Evolutionary conservation across 2,888 invertebrate species (phyloP), one percentile per base, ranked within the genome.

Genomic region (Drosophila nigritarsus): DNA sequence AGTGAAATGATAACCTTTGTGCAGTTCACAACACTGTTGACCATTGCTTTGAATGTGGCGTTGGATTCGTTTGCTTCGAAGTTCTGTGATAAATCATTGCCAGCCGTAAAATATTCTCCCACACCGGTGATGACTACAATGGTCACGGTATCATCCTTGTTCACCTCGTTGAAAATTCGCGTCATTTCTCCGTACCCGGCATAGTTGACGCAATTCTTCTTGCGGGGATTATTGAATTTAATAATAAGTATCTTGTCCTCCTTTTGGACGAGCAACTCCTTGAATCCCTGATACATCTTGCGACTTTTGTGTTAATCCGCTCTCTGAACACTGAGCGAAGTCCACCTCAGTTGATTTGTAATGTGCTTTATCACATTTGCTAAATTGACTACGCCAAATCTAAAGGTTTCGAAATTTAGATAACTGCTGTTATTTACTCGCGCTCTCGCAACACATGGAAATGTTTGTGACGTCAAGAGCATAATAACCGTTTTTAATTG

Each of bases 1-100:
- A 98, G 94, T 18, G 96, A 97, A 75, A 99, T 94, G 50, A 99
- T 92, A 40, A 98, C 93, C 93, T 99, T 99, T 0, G 97, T 97
- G 92, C 97, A 98, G 79, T 96, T 95, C 76, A 98, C 97, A 81
- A 87, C 74, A 20, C 82, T 71, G n/a, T 94, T 94, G 3, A 98
- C 94, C 93, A 96, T 96, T 8, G 95, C 93, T 83, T 95, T 95
- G 66, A 94, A 80, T 24, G 75, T 79, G 0, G n/a, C 54, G 32
- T 89, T 90, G 59, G 81, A 50, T 82, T 84, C 42, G 71, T 92
- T 85, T 2, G 48, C 15, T 0, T 58, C 15, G 0, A 11, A 15
- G 0, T 66, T 38, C 9, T 72, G 60, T 1, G 83, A 72, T 20
- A 91, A n/a, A 50, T 91, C 83, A 68, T 92, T 92, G 24, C 92